phyloP scores from a whole-genome alignment of 64 coral and sea anemone species.

The Stichodactyla helianthus region DNA sequence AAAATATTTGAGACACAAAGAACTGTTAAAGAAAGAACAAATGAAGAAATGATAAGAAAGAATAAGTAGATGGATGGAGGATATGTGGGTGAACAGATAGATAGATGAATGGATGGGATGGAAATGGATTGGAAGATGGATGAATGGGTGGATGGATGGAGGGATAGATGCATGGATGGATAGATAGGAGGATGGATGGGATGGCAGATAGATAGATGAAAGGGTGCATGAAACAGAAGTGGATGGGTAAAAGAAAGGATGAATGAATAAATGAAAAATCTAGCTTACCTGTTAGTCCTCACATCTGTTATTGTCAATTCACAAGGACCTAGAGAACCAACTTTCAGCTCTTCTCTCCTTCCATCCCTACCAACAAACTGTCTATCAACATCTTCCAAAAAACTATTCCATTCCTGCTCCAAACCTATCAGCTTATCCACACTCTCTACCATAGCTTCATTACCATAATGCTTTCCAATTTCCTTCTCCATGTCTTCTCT shows the following conservation, averaged over 20 bases:
- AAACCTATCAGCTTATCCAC: conserved; percentile 57
- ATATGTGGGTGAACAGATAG: no score
- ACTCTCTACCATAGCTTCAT: conserved; percentile 42
- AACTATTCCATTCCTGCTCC: conserved; percentile 69
- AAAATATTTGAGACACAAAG: neutral
- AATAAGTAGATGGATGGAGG: neutral
- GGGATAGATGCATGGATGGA: no score
- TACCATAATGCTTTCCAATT: conserved; percentile 40
- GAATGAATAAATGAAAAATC: neutral
- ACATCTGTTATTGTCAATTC: conserved; percentile 52
- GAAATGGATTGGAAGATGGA: no score
- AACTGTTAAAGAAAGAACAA: neutral
- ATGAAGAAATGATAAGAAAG: neutral
- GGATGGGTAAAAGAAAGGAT: neutral
- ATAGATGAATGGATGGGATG: no score
- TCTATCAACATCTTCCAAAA: conserved; percentile 67
- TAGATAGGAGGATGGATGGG: no score
- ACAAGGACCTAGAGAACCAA: conserved; percentile 56
- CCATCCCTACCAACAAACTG: conserved; percentile 25
- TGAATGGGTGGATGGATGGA: neutral
- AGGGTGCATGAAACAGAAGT: no score
- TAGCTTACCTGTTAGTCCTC: conserved; percentile 42
- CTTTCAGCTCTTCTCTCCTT: conserved; percentile 6
- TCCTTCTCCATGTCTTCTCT: conserved; percentile 53
- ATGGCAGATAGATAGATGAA: no score